phyloP scores from a whole-genome alignment of 2,888 invertebrate genomes.

The Trichogramma evanescens region DNA sequence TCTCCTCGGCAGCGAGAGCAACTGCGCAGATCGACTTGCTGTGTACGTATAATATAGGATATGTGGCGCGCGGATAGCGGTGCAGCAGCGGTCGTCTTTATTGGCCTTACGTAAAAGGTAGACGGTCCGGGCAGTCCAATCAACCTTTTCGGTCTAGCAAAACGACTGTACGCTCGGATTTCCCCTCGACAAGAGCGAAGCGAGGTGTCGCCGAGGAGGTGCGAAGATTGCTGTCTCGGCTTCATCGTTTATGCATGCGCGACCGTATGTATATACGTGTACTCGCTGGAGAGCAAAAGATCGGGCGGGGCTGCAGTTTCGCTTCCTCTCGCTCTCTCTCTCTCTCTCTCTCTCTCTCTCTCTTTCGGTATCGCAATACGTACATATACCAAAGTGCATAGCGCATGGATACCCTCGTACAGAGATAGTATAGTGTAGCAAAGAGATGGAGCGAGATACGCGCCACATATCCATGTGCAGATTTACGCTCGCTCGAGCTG shows the following conservation, averaged over 20 bases:
- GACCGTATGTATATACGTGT: background rate
- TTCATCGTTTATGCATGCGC: conserved; percentile 4
- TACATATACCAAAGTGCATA: no score
- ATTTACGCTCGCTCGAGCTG: background rate
- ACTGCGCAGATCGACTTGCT: no score
- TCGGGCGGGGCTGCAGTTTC: background rate
- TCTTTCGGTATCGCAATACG: background rate
- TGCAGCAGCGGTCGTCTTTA: no score
- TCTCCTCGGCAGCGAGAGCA: no score
- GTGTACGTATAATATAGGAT: no score
- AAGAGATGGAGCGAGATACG: background rate
- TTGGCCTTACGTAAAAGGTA: no score
- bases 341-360: conserved; percentile 4
- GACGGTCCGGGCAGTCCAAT: no score
- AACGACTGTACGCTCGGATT: no score
- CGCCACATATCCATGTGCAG: background rate
- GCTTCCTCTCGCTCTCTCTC: background rate
- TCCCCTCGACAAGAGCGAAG: no score
- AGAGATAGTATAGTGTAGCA: background rate
- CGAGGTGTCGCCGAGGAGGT: no score
- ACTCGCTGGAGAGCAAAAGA: background rate
- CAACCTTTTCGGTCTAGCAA: no score
- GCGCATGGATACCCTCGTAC: background rate
- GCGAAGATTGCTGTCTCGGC: background rate
- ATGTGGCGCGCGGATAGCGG: no score